Conservation (phyloP, 2,888 invertebrate species). For the Tiphia femorata region DNA sequence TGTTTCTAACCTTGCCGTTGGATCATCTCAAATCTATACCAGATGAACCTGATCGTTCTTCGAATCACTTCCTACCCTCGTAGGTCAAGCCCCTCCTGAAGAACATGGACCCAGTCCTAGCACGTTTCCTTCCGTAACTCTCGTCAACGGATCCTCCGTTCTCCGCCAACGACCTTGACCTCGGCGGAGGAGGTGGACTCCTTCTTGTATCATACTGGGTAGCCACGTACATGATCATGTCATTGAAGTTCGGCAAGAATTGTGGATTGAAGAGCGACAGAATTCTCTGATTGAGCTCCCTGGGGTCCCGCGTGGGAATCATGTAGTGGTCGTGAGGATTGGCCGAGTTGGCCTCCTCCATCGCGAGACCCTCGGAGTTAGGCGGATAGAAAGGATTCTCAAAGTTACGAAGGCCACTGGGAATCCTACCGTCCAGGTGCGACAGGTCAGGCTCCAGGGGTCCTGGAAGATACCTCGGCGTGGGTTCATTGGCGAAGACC, state of each 20-base stretch:
- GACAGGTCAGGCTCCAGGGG: background rate
- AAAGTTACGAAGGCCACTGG: too few species aligned
- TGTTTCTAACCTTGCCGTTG: background rate
- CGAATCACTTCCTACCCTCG: too few species aligned
- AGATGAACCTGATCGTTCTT: too few species aligned
- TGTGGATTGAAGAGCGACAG: slow-evolving; percentile 63
- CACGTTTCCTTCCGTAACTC: slow-evolving; percentile 38
- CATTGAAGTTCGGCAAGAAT: slow-evolving; percentile 64
- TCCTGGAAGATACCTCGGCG: slow-evolving; percentile 16
- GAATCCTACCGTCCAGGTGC: background rate
- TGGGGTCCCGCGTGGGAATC: slow-evolving; percentile 48
- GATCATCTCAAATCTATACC: too few species aligned
- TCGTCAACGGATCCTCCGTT: slow-evolving; percentile 31
- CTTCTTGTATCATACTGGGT: slow-evolving; percentile 41
- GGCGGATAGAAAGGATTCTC: too few species aligned
- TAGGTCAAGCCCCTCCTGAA: slow-evolving; percentile 40
- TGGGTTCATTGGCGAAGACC: slow-evolving; percentile 24
- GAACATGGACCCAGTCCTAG: slow-evolving; percentile 39
- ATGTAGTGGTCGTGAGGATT: slow-evolving; percentile 49
- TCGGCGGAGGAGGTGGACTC: slow-evolving; percentile 39
- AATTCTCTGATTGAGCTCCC: slow-evolving; percentile 49
- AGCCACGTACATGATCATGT: slow-evolving; percentile 59
- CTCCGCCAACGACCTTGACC: slow-evolving; percentile 39
- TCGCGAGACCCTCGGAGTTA: slow-evolving; percentile 29
- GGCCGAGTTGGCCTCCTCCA: slow-evolving; percentile 11